phyloP scores from a whole-genome alignment of 92 coral and sea anemone genomes.

The Zoanthus sociatus region DNA sequence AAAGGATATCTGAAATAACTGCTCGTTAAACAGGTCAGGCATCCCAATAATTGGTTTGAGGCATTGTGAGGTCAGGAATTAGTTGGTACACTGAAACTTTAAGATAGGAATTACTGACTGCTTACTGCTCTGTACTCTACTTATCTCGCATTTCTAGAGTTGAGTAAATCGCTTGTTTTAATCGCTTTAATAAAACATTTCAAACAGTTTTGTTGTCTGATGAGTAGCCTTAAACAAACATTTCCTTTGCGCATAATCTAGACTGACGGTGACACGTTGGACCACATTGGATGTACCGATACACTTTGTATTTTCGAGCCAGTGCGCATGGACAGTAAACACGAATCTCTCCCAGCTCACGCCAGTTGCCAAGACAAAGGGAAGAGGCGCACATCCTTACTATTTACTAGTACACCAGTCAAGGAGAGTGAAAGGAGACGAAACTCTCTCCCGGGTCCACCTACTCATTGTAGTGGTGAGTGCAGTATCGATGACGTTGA shows the following conservation, averaged over 20 bases:
- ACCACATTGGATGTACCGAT: neutral
- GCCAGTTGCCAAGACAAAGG: neutral
- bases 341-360: neutral
- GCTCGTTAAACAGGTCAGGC: too few relatives aligned
- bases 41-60: too few relatives aligned
- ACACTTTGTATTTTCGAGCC: conserved; percentile 36
- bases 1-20: too few relatives aligned
- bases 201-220: neutral
- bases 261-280: conserved; percentile 12
- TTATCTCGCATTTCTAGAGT: too few relatives aligned
- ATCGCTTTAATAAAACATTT: too few relatives aligned
- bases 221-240: neutral
- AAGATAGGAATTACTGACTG: too few relatives aligned
- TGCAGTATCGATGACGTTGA: conserved; percentile 58
- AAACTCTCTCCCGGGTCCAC: conserved; percentile 64
- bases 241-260: neutral
- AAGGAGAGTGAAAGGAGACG: conserved; percentile 43
- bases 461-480: conserved; percentile 56
- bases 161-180: too few relatives aligned
- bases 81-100: too few relatives aligned
- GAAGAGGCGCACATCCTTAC: conserved; percentile 35
- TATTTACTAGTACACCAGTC: conserved; percentile 66
- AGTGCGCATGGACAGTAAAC: conserved; percentile 21
- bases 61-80: too few relatives aligned
- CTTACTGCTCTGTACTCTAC: too few relatives aligned